phyloP scores from a whole-genome alignment of 2,888 invertebrate genomes.

The Drosophila pseudotakahashii region DNA sequence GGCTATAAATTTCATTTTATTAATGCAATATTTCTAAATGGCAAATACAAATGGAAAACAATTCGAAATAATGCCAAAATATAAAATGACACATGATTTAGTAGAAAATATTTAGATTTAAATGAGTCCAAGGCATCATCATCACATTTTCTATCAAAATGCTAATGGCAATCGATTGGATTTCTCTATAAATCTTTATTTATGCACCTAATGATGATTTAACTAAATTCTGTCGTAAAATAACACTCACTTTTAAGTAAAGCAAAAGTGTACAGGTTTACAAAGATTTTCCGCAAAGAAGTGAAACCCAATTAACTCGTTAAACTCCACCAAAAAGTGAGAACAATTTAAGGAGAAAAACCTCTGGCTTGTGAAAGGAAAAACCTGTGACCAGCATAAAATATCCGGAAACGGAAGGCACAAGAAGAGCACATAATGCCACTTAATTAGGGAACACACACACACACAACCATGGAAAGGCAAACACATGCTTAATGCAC shows the following conservation, averaged over 20 bases:
- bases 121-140: not conserved
- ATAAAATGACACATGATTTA: not conserved
- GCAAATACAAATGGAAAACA: not conserved
- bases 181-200: not conserved
- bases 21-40: not conserved
- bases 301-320: not conserved
- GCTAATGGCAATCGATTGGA: too few relatives aligned
- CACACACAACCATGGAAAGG: conserved; percentile 8
- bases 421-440: conserved; percentile 54
- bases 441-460: conserved; percentile 44
- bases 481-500: conserved; percentile 42
- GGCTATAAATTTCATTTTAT: conserved; percentile 31
- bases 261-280: too few relatives aligned
- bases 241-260: too few relatives aligned
- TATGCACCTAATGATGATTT: not conserved
- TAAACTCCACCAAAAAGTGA: not conserved
- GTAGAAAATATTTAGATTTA: not conserved
- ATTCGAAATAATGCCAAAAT: not conserved
- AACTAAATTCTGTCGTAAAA: not conserved
- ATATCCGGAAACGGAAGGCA: conserved; percentile 30
- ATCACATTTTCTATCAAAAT: not conserved
- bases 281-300: too few relatives aligned
- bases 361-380: not conserved
- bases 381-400: conserved; percentile 39
- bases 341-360: not conserved